Conservation (phyloP, 2,888 invertebrate genomes). For the Capitulum mitella region DNA sequence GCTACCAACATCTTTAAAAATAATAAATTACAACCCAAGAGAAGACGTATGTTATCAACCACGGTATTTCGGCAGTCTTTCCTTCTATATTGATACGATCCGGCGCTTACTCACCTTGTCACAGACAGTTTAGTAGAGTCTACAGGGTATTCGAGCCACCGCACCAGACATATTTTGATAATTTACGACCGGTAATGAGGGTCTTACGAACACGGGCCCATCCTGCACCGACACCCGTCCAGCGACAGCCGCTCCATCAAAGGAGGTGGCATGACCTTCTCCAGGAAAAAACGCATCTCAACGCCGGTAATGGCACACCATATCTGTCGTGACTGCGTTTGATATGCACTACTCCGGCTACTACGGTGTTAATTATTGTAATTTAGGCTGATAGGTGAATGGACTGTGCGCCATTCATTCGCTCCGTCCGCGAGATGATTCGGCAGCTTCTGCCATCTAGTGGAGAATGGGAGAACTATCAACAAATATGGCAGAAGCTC, state of each 20-base stretch:
- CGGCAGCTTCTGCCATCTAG: neutral
- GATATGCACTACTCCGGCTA: neutral
- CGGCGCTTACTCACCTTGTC: no score
- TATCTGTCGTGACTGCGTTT: neutral
- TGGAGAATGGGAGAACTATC: neutral
- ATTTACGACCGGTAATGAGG: neutral
- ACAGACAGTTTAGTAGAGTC: no score
- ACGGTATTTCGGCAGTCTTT: no score
- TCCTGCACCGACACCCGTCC: neutral
- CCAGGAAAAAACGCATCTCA: neutral
- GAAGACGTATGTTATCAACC: no score
- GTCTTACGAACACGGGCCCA: neutral
- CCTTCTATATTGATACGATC: no score
- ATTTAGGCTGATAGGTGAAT: conserved; percentile 3
- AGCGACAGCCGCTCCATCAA: neutral
- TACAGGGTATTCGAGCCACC: no score
- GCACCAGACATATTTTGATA: neutral
- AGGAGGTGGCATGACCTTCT: neutral
- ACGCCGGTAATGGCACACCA: neutral
- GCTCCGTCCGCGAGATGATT: neutral
- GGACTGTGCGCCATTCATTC: neutral
- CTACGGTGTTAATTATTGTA: neutral
- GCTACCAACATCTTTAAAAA: no score
- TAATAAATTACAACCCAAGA: no score
- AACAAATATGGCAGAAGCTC: neutral